Conservation (phyloP, 2,888 invertebrate species). For the Hirtodrosophila trivittata region DNA sequence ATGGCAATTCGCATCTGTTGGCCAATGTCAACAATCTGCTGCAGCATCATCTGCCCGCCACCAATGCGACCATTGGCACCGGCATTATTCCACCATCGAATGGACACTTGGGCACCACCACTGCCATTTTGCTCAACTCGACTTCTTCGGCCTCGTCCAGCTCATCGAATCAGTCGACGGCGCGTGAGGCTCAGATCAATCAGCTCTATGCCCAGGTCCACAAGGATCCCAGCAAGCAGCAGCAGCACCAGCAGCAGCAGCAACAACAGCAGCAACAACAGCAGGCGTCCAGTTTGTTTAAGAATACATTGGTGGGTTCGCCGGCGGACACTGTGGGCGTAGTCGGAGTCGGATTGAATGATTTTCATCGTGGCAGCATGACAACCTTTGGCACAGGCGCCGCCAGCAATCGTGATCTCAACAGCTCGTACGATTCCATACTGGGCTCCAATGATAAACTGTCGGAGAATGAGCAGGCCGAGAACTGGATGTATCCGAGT, state of each 20-base stretch:
- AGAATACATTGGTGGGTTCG: slow-evolving; percentile 74
- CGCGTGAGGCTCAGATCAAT: slow-evolving; percentile 83
- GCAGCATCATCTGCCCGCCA: slow-evolving; percentile 73
- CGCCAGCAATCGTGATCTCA: slow-evolving; percentile 82
- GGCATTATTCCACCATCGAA: slow-evolving; percentile 46
- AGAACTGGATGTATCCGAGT: slow-evolving; percentile 84
- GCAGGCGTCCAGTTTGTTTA: slow-evolving; percentile 78
- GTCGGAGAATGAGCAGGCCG: slow-evolving; percentile 82
- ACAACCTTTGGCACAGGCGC: slow-evolving; percentile 79
- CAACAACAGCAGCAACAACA: slow-evolving; percentile 43
- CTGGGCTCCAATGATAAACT: slow-evolving; percentile 84
- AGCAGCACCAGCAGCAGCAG: slow-evolving; percentile 55
- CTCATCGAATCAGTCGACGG: slow-evolving; percentile 72
- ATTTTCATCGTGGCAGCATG: slow-evolving; percentile 81
- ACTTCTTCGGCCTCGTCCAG: slow-evolving; percentile 75
- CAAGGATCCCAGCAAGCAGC: slow-evolving; percentile 84
- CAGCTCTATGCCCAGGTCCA: slow-evolving; percentile 85
- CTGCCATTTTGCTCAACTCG: slow-evolving; percentile 80
- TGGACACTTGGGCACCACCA: slow-evolving; percentile 78
- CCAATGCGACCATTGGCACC: slow-evolving; percentile 39
- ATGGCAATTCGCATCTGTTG: slow-evolving; percentile 84
- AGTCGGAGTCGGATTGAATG: slow-evolving; percentile 56
- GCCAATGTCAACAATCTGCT: slow-evolving; percentile 83
- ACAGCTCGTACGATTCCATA: slow-evolving; percentile 84
- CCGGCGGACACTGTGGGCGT: slow-evolving; percentile 61